Base-by-base conservation (phyloP, 2,113 vertebrate species). In the Apistogramma diplotaenia region DNA sequence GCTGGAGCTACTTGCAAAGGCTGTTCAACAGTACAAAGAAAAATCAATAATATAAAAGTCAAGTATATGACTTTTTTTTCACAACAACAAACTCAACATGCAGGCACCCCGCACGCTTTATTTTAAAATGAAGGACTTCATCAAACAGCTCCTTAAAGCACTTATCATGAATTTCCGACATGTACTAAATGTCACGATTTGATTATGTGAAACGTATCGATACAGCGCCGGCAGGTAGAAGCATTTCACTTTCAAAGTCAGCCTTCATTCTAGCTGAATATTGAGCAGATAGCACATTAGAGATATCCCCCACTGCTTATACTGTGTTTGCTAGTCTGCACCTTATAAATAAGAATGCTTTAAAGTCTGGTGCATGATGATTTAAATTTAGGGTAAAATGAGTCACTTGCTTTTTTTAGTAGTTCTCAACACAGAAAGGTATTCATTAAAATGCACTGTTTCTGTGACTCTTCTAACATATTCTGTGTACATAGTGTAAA, bases 391-490 rank as follows among this genome's bases (percentile, higher is more conserved):
- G 54, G 57, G 78, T 43, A 43, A 76, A 61, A 59, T 40, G 12
- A 78, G 29, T 57, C 62, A 54, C 55, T 4, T 1, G 40, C 60
- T 86, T 81, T 77, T 89, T 87, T 76, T 70, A 54, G 60, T 46
- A 13, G 27, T 23, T 71, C 29, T 81, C 0, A 46, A 74, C 59
- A 72, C 43, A 85, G 83, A 83, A 74, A 79, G 79, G 58, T 62
- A 46, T 59, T 89, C 60, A 85, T 86, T 82, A 76, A 89, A 78
- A 89, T 84, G 78, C 54, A n/a, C 27, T 54, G 87, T 81, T 82
- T 78, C 67, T 82, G 15, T 3, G 70, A 70, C 56, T 59, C 40
- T 53, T 35, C 77, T 81, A 83, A 88, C 62, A 27, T 79, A 88
- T 85, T 80, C 85, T 82, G 61, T 1, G 78, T 73, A 55, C 53